phyloP scores from a whole-genome alignment of 1,140 invertebrate genomes.

The Drosophila miranda region DNA sequence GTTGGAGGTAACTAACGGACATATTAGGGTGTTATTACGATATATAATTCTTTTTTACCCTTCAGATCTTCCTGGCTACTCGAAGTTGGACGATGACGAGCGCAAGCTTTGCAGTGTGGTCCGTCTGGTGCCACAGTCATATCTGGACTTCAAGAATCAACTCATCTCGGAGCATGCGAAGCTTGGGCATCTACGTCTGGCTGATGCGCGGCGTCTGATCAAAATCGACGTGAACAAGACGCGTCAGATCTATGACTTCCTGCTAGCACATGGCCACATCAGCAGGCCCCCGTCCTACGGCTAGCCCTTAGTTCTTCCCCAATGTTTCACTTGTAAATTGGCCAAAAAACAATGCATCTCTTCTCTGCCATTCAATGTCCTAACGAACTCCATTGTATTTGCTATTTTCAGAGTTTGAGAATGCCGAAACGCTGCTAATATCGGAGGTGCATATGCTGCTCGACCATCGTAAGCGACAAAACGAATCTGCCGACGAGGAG shows the following conservation, averaged over 20 bases:
- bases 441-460: conserved; percentile 99
- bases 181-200: conserved; percentile 87
- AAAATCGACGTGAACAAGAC: conserved; percentile 98
- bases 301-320: conserved; percentile 30
- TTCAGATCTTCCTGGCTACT: conserved; percentile 89
- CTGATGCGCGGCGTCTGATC: conserved; percentile 90
- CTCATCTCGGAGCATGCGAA: conserved; percentile 90
- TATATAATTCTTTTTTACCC: neutral
- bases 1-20: conserved; percentile 73
- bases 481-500: conserved; percentile 98
- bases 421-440: conserved; percentile 98
- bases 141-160: conserved; percentile 89
- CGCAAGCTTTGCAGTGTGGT: conserved; percentile 89
- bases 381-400: neutral
- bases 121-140: conserved; percentile 89
- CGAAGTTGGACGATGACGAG: conserved; percentile 88
- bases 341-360: neutral
- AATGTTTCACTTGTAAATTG: conserved; percentile 71
- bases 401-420: conserved; percentile 95
- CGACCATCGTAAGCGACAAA: conserved; percentile 98
- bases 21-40: too few relatives aligned
- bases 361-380: neutral
- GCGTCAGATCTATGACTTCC: conserved; percentile 93
- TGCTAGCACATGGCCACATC: conserved; percentile 88
- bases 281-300: conserved; percentile 82